Base-by-base conservation (phyloP, 2,797 vertebrate genomes). In the Geotrypetes seraphini region DNA sequence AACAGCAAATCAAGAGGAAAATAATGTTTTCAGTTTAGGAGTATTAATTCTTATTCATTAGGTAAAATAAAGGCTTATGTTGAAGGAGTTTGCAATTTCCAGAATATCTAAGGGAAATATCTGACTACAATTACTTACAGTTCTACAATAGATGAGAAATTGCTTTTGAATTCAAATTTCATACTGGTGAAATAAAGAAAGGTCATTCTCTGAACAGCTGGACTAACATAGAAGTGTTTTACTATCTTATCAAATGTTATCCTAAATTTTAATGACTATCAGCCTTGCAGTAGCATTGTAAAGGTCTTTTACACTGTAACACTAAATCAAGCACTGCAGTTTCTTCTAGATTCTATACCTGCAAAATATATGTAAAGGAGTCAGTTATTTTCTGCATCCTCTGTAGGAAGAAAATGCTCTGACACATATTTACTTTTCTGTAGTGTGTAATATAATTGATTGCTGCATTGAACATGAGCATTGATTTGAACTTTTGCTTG, bases 181-280 rank as follows among this genome's bases (percentile, higher is more conserved):
- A 57, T 39, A 46, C 47, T 14, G 0, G 1, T 17, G 51, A 33
- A 43, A 52, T 39, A 30, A 50, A 43, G 34, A 42, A 27, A 12
- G 17, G 48, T 36, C 1, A 25, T 55, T 58, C 52, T 54, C 38
- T 58, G 29, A 38, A 35, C 39, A 48, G 41, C 4, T 20, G 30
- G 28, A 50, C 59, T 64, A 63, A 50, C 39, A 59, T 60, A 49
- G 49, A 47, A 54, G 5, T 16, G 29, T 58, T 71, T 65, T 73
- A 62, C 55, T 66, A 39, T 50, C 26, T 56, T 55, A 52, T 50
- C 43, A 59, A 47, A 55, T 49, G 12, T 62, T 63, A 48, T 30
- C 47, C 31, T 54, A 57, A 71, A 67, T 11, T 50, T 73, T 71
- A 59, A 60, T 48, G 50, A 37, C 28, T 24, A 42, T 19, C 33